These are phyloP conservation scores for Glaucidium brasilianum DNA, from an alignment of 2,113 vertebrate genomes.

Conservation along the genomic window DNA sequence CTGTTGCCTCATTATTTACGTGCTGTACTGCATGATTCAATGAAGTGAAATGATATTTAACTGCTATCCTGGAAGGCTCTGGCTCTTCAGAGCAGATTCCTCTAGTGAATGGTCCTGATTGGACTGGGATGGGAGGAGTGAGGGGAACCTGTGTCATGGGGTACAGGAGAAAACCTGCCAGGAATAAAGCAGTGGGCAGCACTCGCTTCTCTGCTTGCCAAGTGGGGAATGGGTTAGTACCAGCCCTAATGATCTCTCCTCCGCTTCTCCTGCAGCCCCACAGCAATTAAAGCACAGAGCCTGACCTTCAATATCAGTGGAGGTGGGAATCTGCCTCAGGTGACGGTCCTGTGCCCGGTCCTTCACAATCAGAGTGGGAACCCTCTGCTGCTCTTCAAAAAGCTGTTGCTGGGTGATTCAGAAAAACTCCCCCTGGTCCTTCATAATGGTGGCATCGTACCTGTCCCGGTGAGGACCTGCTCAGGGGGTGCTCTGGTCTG, in stretches of 20 bases:
- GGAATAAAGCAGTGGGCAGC: rapidly evolving
- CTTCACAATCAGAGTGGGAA: slow-evolving; percentile 68
- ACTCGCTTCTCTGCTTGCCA: neutral
- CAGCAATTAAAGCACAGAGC: slow-evolving; percentile 22
- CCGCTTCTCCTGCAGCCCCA: slow-evolving; percentile 31
- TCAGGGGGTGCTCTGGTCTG: neutral
- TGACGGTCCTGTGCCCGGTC: slow-evolving; percentile 76
- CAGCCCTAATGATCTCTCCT: neutral
- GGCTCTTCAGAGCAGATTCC: neutral
- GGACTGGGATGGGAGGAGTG: neutral
- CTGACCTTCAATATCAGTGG: slow-evolving; percentile 82
- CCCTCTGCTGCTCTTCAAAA: slow-evolving; percentile 82
- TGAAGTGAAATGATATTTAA: neutral
- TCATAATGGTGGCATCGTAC: slow-evolving; percentile 75
- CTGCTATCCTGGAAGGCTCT: neutral
- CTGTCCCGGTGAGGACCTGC: slow-evolving; percentile 76
- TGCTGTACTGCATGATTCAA: neutral
- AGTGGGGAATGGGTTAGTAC: neutral
- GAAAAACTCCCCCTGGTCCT: slow-evolving; percentile 78
- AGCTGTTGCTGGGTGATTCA: slow-evolving; percentile 68
- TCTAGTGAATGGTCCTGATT: neutral
- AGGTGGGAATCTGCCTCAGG: slow-evolving; percentile 80
- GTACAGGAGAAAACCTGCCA: neutral
- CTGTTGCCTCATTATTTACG: neutral
- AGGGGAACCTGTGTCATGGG: neutral